A percentile compares a stretch with the other conserved stretches of the same genome.
phyloP scores from a whole-genome alignment of 2,113 vertebrate species.

The Rhinopomastus cyanomelas region DNA sequence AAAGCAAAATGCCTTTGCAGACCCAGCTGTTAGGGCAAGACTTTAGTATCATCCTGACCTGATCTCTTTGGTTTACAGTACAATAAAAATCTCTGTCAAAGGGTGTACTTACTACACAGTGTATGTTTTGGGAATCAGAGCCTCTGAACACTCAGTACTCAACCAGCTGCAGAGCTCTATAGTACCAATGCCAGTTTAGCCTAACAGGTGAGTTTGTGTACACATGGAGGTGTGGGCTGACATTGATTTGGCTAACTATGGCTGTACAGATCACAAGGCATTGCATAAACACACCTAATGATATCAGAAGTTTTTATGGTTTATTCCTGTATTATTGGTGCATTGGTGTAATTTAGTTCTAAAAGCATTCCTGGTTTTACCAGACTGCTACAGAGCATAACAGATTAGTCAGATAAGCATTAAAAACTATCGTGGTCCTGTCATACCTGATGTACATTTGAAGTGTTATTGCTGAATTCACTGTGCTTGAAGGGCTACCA shows the following conservation, averaged over 20 bases:
- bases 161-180: not conserved
- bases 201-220: fast-evolving
- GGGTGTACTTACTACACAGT: not conserved
- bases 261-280: not conserved
- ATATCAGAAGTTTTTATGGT: not conserved
- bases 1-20: not conserved
- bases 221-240: not conserved
- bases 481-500: not conserved
- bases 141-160: not conserved
- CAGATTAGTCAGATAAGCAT: not conserved
- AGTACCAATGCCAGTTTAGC: not conserved
- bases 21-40: not conserved
- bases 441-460: fast-evolving
- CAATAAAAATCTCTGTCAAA: not conserved
- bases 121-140: not conserved
- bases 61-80: not conserved
- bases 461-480: not conserved
- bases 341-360: not conserved
- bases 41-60: not conserved
- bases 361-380: not conserved
- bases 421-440: not conserved
- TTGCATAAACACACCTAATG: not conserved
- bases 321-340: not conserved
- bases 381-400: not conserved
- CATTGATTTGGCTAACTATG: not conserved